Evolutionary conservation across 2,888 invertebrate species (phyloP).

Genomic region (Agapostemon virescens): DNA sequence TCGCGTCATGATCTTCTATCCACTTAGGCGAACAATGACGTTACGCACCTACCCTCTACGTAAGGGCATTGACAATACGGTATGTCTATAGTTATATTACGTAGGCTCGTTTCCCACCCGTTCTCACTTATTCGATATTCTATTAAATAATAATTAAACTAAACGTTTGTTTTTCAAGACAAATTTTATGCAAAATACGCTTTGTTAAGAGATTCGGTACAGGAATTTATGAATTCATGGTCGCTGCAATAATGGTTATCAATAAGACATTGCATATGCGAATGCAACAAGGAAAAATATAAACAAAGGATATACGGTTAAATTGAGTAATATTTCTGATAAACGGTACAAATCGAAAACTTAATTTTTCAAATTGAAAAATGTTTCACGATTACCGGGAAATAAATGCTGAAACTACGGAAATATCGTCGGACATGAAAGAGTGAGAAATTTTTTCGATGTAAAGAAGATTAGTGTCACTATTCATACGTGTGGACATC

Average conservation of each 20-base stretch:
- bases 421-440: neutral
- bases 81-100: constrained; percentile 24
- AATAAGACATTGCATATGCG: too few species aligned
- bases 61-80: constrained; percentile 18
- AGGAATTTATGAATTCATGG: too few species aligned
- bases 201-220: too few species aligned
- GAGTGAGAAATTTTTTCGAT: neutral
- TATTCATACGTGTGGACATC: neutral
- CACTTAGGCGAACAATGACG: constrained; percentile 39
- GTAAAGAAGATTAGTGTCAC: constrained; percentile 18
- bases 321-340: neutral
- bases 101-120: neutral
- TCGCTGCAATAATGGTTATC: too few species aligned
- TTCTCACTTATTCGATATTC: too few species aligned
- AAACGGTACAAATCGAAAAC: neutral
- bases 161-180: too few species aligned
- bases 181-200: too few species aligned
- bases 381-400: neutral
- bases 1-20: constrained; percentile 53
- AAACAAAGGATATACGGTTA: neutral
- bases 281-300: too few species aligned
- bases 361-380: neutral
- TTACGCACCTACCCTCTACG: constrained; percentile 20
- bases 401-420: neutral
- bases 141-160: too few species aligned